phyloP scores from a whole-genome alignment of 2,113 vertebrate genomes.

The Microtus richardsoni region DNA sequence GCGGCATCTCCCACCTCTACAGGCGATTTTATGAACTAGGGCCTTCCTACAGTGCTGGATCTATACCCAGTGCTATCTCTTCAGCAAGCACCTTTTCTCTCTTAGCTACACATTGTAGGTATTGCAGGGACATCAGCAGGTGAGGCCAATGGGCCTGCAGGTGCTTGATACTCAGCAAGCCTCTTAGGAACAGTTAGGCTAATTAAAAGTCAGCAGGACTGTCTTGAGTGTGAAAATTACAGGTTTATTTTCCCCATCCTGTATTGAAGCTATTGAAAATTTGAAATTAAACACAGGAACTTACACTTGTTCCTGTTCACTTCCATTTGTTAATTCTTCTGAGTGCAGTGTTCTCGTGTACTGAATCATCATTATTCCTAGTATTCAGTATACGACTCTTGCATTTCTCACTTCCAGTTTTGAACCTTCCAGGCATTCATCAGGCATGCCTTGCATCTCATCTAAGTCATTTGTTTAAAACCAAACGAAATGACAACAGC shows the following conservation, averaged over 20 bases:
- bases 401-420: background rate
- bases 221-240: constrained; percentile 33
- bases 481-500: background rate
- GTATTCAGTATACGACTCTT: background rate
- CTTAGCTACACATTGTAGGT: background rate
- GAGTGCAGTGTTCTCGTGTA: constrained; percentile 5
- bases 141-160: background rate
- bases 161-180: background rate
- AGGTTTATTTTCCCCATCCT: background rate
- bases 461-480: constrained; percentile 3
- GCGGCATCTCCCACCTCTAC: constrained; percentile 14
- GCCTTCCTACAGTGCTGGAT: constrained; percentile 47
- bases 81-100: background rate
- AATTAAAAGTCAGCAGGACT: background rate
- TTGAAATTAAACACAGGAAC: constrained; percentile 42
- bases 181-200: background rate
- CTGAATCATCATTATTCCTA: background rate
- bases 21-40: constrained; percentile 46
- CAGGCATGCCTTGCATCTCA: background rate
- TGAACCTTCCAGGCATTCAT: background rate
- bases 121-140: background rate
- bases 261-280: background rate
- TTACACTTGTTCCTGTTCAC: constrained; percentile 35
- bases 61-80: background rate
- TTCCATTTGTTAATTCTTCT: constrained; percentile 34